Evolutionary conservation across 2,113 vertebrate genomes (phyloP).

Genomic region (Aphyosemion australe): DNA sequence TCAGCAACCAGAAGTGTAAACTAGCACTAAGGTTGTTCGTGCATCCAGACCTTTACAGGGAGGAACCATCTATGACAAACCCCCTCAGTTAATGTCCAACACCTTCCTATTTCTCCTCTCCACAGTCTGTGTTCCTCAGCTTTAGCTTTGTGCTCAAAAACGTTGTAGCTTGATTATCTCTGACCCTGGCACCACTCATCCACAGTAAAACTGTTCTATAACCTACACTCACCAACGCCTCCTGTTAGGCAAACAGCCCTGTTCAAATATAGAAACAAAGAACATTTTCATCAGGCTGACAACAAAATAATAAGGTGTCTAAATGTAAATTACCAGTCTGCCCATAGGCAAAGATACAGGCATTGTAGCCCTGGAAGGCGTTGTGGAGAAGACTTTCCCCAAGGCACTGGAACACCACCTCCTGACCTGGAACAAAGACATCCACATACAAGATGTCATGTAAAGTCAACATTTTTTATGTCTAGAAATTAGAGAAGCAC

Average conservation of each 20-base stretch:
- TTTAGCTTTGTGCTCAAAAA: background rate
- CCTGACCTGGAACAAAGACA: slow-evolving; percentile 85
- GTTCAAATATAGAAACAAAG: background rate
- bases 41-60: too few relatives aligned
- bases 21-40: too few relatives aligned
- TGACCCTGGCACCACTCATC: too few relatives aligned
- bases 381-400: slow-evolving; percentile 96
- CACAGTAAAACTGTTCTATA: too few relatives aligned
- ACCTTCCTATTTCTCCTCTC: background rate
- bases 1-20: background rate
- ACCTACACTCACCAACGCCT: too few relatives aligned
- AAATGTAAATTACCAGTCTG: slow-evolving; percentile 85
- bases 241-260: too few relatives aligned
- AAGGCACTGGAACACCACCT: slow-evolving; percentile 97
- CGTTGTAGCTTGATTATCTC: background rate
- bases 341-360: slow-evolving; percentile 98
- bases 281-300: background rate
- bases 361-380: slow-evolving; percentile 96
- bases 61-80: background rate
- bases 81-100: background rate
- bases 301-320: background rate
- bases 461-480: background rate
- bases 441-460: slow-evolving; percentile 12
- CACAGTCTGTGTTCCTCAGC: background rate
- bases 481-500: too few relatives aligned